A percentile compares a stretch with the other conserved stretches of the same genome.
Conservation (phyloP, 2,888 invertebrate species). For the Leucoma salicis region DNA sequence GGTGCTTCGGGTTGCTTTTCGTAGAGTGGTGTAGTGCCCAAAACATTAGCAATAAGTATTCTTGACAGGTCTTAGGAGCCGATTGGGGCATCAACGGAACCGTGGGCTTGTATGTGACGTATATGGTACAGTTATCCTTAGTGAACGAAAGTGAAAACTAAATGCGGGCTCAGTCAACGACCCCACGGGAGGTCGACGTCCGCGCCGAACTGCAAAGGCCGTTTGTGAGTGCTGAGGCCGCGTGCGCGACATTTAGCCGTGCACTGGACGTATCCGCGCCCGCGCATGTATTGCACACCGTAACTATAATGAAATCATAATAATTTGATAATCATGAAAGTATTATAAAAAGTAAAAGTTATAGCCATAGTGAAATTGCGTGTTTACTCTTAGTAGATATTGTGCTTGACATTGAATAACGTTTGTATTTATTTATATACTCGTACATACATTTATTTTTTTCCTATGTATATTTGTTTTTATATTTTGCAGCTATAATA, state of each 20-base stretch:
- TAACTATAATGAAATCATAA: conserved; percentile 20
- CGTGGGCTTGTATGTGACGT: conserved; percentile 67
- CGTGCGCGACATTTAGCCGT: conserved; percentile 69
- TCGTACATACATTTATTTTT: too few relatives aligned
- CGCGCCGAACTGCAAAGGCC: conserved; percentile 81
- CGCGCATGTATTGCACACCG: conserved; percentile 54
- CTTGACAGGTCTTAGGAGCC: conserved; percentile 54
- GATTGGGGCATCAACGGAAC: conserved; percentile 41
- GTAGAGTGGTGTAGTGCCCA: conserved; percentile 11
- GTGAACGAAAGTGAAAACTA: conserved; percentile 82
- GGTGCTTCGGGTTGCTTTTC: conserved; percentile 12
- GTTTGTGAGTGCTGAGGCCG: conserved; percentile 80
- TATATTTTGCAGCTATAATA: too few relatives aligned
- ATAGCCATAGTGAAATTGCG: conserved; percentile 13
- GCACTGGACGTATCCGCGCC: conserved; percentile 55
- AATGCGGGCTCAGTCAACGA: conserved; percentile 75
- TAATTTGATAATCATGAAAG: conserved; percentile 30
- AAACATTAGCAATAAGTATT: conserved; percentile 47
- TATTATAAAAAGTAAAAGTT: conserved; percentile 40
- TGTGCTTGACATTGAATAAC: too few relatives aligned
- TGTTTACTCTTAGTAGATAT: conserved; percentile 11
- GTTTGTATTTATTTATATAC: too few relatives aligned
- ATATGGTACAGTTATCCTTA: conserved; percentile 80
- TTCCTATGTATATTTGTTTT: too few relatives aligned
- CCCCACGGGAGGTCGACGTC: conserved; percentile 73